Percentiles rank a stretch among this genome's conserved stretches.
Conservation (phyloP, 2,113 vertebrate genomes). For the Montifringilla adamsi region DNA sequence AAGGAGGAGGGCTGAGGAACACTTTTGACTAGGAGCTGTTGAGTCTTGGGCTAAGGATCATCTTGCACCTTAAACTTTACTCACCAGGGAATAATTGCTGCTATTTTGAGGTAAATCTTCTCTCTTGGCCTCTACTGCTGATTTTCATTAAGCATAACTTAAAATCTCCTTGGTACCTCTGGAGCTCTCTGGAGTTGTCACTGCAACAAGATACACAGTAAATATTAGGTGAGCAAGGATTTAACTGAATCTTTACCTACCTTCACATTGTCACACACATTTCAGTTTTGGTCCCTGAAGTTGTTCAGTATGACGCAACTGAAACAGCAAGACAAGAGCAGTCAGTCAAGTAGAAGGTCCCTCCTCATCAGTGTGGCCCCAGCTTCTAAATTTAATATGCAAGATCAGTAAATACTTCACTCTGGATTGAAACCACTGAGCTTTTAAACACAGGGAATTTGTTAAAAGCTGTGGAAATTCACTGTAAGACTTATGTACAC, state of each 20-base stretch:
- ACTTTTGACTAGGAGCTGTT: neutral
- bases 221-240: neutral
- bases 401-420: neutral
- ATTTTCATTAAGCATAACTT: neutral
- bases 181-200: neutral
- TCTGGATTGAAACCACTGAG: neutral
- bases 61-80: neutral
- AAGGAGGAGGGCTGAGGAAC: neutral
- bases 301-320: fast-evolving
- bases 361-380: neutral
- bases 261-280: neutral
- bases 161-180: neutral
- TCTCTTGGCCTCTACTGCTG: neutral
- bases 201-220: neutral
- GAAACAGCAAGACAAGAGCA: neutral
- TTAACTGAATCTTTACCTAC: neutral
- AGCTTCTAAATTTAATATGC: neutral
- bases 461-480: neutral
- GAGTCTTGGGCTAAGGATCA: neutral
- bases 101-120: neutral
- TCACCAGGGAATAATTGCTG: neutral
- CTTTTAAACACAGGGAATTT: neutral
- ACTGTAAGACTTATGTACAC: neutral
- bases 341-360: neutral
- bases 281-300: neutral